Conservation (phyloP, 1,140 invertebrate species). For the Aphis craccivora region DNA sequence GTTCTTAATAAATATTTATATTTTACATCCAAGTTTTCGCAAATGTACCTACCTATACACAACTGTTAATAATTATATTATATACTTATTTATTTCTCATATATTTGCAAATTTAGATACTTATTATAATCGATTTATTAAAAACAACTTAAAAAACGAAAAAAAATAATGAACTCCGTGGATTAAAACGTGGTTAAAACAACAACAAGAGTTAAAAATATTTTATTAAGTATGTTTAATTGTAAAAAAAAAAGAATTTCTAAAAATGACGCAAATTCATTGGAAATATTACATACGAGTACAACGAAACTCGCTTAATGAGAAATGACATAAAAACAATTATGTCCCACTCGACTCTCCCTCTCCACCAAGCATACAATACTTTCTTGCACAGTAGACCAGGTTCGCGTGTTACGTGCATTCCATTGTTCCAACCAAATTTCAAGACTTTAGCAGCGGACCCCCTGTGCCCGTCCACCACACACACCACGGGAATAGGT, state of each 20-base stretch:
- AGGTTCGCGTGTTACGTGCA: slow-evolving; percentile 31
- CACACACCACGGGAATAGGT: slow-evolving; percentile 8
- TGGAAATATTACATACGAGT: neutral
- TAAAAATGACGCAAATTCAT: neutral
- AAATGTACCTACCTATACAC: neutral
- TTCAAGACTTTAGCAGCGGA: slow-evolving; percentile 20
- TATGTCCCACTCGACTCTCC: neutral
- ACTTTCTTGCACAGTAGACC: neutral
- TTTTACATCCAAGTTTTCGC: neutral
- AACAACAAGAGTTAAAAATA: neutral
- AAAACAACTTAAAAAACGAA: neutral
- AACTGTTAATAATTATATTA: neutral
- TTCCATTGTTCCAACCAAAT: slow-evolving; percentile 28
- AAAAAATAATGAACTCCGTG: neutral
- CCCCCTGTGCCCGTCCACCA: slow-evolving; percentile 6
- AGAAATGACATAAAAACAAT: slow-evolving; percentile 31
- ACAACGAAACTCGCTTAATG: neutral
- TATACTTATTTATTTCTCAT: neutral
- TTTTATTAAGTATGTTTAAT: slow-evolving; percentile 4
- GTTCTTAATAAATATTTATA: neutral
- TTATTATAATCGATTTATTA: too few relatives aligned
- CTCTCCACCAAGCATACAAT: neutral
- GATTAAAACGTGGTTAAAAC: neutral
- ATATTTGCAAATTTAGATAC: neutral
- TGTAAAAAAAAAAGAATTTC: neutral